Evolutionary conservation across 2,113 vertebrate genomes (phyloP).

Genomic region (Ptychochromis oligacanthus): DNA sequence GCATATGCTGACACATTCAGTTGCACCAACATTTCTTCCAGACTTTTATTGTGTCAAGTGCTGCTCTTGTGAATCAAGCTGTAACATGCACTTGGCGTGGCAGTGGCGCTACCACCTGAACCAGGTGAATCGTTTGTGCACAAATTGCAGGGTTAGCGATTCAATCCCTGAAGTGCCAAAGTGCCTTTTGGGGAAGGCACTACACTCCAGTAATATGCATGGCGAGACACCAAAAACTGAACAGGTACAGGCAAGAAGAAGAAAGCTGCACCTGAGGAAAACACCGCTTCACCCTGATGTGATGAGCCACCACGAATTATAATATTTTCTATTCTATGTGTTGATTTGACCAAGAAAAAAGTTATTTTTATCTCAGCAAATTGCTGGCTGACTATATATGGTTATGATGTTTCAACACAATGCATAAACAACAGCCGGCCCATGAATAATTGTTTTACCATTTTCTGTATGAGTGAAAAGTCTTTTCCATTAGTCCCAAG

Average conservation of each 20-base stretch:
- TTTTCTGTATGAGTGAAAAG: slow-evolving; percentile 78
- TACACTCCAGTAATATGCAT: neutral
- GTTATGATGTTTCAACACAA: neutral
- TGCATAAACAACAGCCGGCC: neutral
- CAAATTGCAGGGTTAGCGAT: neutral
- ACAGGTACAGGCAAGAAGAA: neutral
- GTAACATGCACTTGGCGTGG: neutral
- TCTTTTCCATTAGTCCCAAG: slow-evolving; percentile 77
- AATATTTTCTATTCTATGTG: neutral
- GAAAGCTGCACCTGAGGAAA: neutral
- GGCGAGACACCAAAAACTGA: neutral
- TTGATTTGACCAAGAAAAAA: neutral
- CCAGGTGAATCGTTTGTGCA: neutral
- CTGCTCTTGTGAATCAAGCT: neutral
- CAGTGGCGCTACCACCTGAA: no score
- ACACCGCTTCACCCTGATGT: neutral
- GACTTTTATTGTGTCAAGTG: neutral
- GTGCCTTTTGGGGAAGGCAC: neutral
- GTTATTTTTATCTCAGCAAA: neutral
- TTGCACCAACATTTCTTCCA: neutral
- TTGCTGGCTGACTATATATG: neutral
- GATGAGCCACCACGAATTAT: neutral
- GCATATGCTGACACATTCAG: neutral
- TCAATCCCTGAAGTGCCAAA: neutral
- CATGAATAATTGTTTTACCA: slow-evolving; percentile 59